Conservation (phyloP, 2,797 vertebrate species). For the Anolis apletophallus region DNA sequence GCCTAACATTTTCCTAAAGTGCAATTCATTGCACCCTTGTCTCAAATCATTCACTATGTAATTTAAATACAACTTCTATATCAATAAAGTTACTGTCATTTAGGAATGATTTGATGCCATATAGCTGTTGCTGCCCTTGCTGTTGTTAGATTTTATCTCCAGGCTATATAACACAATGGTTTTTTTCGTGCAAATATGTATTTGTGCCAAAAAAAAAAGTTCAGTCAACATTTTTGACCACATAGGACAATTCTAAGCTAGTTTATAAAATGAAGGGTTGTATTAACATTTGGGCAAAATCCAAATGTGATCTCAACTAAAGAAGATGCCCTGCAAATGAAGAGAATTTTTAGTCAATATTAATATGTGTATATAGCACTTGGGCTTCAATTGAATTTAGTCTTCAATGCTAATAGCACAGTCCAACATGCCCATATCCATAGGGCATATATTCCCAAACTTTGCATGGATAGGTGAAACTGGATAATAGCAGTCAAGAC, state of each 20-base stretch:
- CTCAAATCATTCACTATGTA: neutral
- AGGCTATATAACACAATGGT: constrained; percentile 57
- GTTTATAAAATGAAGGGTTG: neutral
- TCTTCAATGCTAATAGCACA: too few relatives aligned
- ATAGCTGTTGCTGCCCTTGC: constrained; percentile 65
- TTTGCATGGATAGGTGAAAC: too few relatives aligned
- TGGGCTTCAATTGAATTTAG: too few relatives aligned
- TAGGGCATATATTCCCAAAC: too few relatives aligned
- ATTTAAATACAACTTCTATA: constrained; percentile 61
- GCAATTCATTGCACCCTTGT: neutral
- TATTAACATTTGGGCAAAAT: neutral
- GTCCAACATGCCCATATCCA: too few relatives aligned
- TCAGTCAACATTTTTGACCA: constrained; percentile 61
- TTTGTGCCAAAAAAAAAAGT: constrained; percentile 68
- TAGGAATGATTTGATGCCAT: constrained; percentile 70
- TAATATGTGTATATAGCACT: too few relatives aligned
- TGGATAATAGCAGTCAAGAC: too few relatives aligned
- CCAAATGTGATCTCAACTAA: too few relatives aligned
- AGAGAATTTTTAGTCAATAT: too few relatives aligned
- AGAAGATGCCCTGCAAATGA: neutral
- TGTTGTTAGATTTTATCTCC: constrained; percentile 57
- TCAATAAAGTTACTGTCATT: constrained; percentile 67
- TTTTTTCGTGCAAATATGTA: constrained; percentile 66
- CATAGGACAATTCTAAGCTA: constrained; percentile 47
- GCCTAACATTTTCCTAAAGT: too few relatives aligned